Percentiles rank a stretch among this genome's conserved stretches.
Conservation (phyloP, 2,113 vertebrate genomes). For the Nothobranchius furzeri region DNA sequence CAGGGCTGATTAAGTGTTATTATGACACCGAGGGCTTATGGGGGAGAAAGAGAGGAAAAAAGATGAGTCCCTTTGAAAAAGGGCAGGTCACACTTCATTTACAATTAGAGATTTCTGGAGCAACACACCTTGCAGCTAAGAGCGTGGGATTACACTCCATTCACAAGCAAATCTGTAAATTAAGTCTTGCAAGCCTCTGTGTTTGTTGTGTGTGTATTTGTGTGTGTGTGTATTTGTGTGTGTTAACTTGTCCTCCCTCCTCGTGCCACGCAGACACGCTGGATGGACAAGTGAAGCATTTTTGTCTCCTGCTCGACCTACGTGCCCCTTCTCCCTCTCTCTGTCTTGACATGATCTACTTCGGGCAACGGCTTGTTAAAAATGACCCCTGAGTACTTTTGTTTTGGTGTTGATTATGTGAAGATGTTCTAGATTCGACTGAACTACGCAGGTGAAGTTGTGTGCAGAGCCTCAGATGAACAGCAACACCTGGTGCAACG, state of each 20-base stretch:
- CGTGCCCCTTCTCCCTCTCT: slow-evolving; percentile 42
- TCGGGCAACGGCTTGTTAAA: neutral
- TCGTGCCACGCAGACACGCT: slow-evolving; percentile 55
- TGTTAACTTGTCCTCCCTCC: slow-evolving; percentile 46
- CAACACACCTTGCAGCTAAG: slow-evolving; percentile 50
- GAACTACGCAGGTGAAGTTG: neutral
- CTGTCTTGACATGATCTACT: neutral
- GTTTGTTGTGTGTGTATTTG: neutral
- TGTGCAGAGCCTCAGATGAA: neutral
- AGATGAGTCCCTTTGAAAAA: slow-evolving; percentile 36
- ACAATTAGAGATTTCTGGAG: slow-evolving; percentile 42
- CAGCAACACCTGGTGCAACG: neutral
- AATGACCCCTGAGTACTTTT: neutral
- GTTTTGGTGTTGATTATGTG: neutral
- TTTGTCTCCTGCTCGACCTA: slow-evolving; percentile 68
- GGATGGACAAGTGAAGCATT: slow-evolving; percentile 72
- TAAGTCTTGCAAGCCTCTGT: slow-evolving; percentile 12
- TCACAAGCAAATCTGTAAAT: slow-evolving; percentile 39
- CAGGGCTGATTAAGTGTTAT: slow-evolving; percentile 53
- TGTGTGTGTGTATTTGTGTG: neutral
- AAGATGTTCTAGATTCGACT: neutral
- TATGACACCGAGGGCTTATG: slow-evolving; percentile 30
- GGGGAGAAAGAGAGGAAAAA: slow-evolving; percentile 4
- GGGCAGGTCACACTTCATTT: slow-evolving; percentile 49
- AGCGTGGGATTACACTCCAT: slow-evolving; percentile 40